Base-by-base conservation (phyloP, 64 coral and sea anemone genomes). In the Stichodactyla helianthus region DNA sequence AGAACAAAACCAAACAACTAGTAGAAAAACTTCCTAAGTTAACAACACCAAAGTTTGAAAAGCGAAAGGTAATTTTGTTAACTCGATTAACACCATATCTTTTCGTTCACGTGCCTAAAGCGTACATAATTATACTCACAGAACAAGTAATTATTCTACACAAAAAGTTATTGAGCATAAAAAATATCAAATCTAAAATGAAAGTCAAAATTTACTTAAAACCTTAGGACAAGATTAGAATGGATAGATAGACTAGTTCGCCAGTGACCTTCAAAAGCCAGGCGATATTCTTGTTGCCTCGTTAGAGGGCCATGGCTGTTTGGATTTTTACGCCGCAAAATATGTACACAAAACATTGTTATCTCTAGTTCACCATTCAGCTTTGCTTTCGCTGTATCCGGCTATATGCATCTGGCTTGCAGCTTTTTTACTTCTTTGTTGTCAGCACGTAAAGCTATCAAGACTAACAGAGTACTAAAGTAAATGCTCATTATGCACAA, bases 371-470 rank as follows among this genome's bases (percentile, higher is more conserved):
- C 27, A 15, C 79, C 79, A 82, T 82, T 82, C 50, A 82, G 54
- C 79, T 82, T 57, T 82, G 18, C 79, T 10, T 82, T 57, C 18
- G 51, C 51, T 18, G 23, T 82, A 57, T 82, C 79, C 79, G 50
- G 79, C 51, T 82, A 16, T 82, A 54, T 82, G 79, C 79, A 82
- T 82, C 51, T 82, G 79, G 15, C 79, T 54, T 82, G 54, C 51
- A 82, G 79, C 51, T 82, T 57, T 82, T 77, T 82, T 82, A 12
- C 26, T 74, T 82, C 79, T 82, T 82, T 82, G 79, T 82, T 82
- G 50, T 54, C 50, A 82, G 68, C 68, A 82, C 79, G 79, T 54
- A 20, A 57, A 82, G 79, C 79, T 82, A 53, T 82, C 54, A 51
- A 57, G 79, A 74, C 68, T 27, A 31, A 74, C 68, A 74, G 17